These are phyloP conservation scores for Perccottus glenii DNA, from an alignment of 2,113 vertebrate genomes.

Conservation along the genomic window DNA sequence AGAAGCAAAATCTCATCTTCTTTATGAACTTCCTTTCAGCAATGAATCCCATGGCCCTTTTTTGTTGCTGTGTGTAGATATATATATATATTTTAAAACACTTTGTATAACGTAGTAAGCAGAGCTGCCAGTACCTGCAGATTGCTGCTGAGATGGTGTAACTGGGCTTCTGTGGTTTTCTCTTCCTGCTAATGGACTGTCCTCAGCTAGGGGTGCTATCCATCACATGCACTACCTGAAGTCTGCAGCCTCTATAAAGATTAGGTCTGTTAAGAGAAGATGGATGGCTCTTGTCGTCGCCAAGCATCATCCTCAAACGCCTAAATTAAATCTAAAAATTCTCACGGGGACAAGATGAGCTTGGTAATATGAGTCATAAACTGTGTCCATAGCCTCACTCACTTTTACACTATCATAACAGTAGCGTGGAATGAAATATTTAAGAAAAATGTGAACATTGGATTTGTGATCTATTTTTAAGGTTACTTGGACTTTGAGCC, in stretches of 20 bases:
- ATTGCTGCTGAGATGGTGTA: slow-evolving; percentile 62
- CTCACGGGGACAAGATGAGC: slow-evolving; percentile 85
- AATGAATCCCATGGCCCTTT: too few species aligned
- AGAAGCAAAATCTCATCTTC: too few species aligned
- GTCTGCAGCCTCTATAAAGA: slow-evolving; percentile 89
- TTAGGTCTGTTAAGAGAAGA: slow-evolving; percentile 91
- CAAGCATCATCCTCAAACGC: slow-evolving; percentile 85
- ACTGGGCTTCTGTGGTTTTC: slow-evolving; percentile 64
- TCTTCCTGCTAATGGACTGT: slow-evolving; percentile 71
- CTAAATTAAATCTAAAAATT: slow-evolving; percentile 85
- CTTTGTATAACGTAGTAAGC: slow-evolving; percentile 49
- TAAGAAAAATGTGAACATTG: slow-evolving; percentile 67
- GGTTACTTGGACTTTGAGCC: slow-evolving; percentile 39
- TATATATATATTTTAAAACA: slow-evolving; percentile 23
- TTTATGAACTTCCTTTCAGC: too few species aligned
- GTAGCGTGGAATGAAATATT: slow-evolving; percentile 58
- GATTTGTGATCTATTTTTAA: slow-evolving; percentile 52
- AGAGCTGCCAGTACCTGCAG: slow-evolving; percentile 46
- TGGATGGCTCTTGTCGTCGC: slow-evolving; percentile 84
- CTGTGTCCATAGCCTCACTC: slow-evolving; percentile 40
- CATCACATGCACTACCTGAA: slow-evolving; percentile 85
- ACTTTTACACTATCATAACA: slow-evolving; percentile 17
- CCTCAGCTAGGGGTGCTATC: slow-evolving; percentile 80
- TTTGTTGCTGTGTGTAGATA: too few species aligned
- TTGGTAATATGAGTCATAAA: slow-evolving; percentile 71